Evolutionary conservation across 2,888 invertebrate species (phyloP).

Genomic region (Ichneumoninae sp.): DNA sequence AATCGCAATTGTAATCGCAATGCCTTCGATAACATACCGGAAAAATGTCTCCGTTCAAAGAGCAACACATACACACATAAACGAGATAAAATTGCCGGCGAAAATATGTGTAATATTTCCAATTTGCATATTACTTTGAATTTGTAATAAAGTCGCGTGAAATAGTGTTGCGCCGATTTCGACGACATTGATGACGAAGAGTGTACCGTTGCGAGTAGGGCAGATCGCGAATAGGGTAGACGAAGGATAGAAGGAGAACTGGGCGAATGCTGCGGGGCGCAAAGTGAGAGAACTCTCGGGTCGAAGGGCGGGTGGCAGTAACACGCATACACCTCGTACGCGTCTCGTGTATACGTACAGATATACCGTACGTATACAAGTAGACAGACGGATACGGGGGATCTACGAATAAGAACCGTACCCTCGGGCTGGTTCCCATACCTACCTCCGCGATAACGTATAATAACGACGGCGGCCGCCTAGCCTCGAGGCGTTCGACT

Average conservation of each 20-base stretch:
- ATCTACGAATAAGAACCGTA: conserved; percentile 49
- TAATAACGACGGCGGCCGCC: conserved; percentile 82
- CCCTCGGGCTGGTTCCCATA: conserved; percentile 82
- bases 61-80: no score
- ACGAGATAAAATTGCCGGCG: background rate
- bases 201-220: conserved; percentile 19
- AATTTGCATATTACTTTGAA: background rate
- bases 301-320: conserved; percentile 52
- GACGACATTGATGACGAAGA: conserved; percentile 18
- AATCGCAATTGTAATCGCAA: no score
- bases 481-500: conserved; percentile 80
- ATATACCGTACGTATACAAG: conserved; percentile 12
- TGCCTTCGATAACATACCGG: no score
- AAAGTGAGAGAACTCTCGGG: conserved; percentile 53
- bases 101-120: background rate
- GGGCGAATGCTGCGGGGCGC: conserved; percentile 37
- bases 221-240: conserved; percentile 32
- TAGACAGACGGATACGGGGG: conserved; percentile 1
- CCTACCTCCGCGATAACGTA: conserved; percentile 83
- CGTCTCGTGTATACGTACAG: background rate
- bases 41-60: no score
- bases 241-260: conserved; percentile 31
- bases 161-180: background rate
- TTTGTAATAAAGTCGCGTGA: background rate
- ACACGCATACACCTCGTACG: conserved; percentile 14